Evolutionary conservation across 2,888 invertebrate species (phyloP).

Genomic region (Leptodirus hochenwartii): DNA sequence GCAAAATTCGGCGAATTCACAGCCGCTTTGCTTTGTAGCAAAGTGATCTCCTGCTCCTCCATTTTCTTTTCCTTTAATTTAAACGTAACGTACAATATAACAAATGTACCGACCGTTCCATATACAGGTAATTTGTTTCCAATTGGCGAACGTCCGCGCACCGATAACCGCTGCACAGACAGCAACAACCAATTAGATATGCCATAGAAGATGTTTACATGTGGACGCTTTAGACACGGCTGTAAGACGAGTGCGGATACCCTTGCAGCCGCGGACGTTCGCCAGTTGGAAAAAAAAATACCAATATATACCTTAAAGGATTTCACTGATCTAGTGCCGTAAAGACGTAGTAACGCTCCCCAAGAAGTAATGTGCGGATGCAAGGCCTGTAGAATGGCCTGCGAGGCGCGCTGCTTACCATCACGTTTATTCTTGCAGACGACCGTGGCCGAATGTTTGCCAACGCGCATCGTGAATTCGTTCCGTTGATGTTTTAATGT

Average conservation of each 20-base stretch:
- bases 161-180: too few species aligned
- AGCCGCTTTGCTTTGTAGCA: conserved; percentile 73
- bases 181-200: too few species aligned
- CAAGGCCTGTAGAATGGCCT: conserved; percentile 82
- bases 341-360: conserved; percentile 85
- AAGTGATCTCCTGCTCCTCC: conserved; percentile 82
- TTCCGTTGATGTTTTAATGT: conserved; percentile 80
- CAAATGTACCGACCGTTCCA: too few species aligned
- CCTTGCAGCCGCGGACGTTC: too few species aligned
- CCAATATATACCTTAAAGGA: too few species aligned
- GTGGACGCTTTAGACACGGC: too few species aligned
- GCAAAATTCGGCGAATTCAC: conserved; percentile 84
- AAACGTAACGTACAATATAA: too few species aligned
- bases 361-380: conserved; percentile 91
- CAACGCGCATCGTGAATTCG: conserved; percentile 87
- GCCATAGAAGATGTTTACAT: too few species aligned
- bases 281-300: too few species aligned
- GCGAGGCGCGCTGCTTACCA: conserved; percentile 91
- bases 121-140: too few species aligned
- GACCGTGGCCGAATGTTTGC: conserved; percentile 78
- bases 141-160: too few species aligned
- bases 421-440: conserved; percentile 92
- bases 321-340: conserved; percentile 81
- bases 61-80: conserved; percentile 87
- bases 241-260: too few species aligned